Conservation (phyloP, 2,888 invertebrate genomes). For the Trichogramma dendrolimi region DNA sequence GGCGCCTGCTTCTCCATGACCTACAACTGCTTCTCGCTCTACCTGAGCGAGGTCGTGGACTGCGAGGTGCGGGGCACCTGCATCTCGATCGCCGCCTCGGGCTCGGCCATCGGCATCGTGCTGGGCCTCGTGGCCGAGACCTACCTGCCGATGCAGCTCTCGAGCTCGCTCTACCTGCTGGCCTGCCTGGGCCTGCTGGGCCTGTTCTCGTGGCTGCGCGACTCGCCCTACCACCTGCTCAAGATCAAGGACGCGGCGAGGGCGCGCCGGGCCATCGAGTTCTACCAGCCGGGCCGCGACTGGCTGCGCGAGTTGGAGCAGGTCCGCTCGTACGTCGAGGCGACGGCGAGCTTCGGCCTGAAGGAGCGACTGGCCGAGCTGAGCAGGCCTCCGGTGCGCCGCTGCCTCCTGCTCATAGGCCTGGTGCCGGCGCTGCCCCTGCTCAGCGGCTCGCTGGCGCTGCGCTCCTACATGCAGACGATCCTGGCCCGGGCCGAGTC, state of each 20-base stretch:
- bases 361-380: constrained; percentile 11
- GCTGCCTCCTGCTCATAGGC: constrained; percentile 34
- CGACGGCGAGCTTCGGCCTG: constrained; percentile 21
- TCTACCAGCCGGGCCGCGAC: neutral
- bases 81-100: constrained; percentile 38
- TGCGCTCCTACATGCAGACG: constrained; percentile 44
- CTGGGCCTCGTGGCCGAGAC: constrained; percentile 41
- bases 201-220: constrained; percentile 39
- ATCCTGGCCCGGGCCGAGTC: constrained; percentile 37
- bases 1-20: constrained; percentile 38
- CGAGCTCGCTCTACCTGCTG: constrained; percentile 38
- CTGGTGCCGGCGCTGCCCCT: constrained; percentile 40
- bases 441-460: constrained; percentile 38
- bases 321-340: constrained; percentile 1
- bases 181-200: constrained; percentile 33
- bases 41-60: constrained; percentile 39
- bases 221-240: constrained; percentile 38
- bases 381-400: constrained; percentile 24
- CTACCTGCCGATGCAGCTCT: constrained; percentile 35
- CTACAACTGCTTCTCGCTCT: constrained; percentile 38
- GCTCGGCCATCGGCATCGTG: constrained; percentile 38
- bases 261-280: constrained; percentile 6
- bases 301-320: constrained; percentile 32
- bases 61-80: constrained; percentile 39
- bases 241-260: neutral